Percentiles rank a stretch among this genome's conserved stretches.
Conservation (phyloP, 2,797 vertebrate genomes). For the Centropyge bicolor region DNA sequence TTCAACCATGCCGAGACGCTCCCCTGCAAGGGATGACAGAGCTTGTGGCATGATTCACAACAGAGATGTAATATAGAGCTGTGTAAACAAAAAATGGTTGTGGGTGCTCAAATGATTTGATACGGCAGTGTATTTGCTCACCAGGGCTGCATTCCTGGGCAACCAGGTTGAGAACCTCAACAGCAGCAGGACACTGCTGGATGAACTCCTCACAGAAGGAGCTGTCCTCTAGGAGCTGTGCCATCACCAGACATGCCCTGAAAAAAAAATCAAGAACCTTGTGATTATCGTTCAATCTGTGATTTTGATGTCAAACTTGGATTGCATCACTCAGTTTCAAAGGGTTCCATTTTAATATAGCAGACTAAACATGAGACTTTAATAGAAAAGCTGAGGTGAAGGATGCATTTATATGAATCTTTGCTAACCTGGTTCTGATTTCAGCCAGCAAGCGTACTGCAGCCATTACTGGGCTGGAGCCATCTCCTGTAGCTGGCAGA, state of each 20-base stretch:
- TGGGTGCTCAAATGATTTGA: background rate
- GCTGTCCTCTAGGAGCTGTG: slow-evolving; percentile 98
- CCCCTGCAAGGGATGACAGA: slow-evolving; percentile 84
- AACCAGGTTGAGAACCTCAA: slow-evolving; percentile 97
- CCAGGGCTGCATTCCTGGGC: slow-evolving; percentile 98
- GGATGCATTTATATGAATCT: background rate
- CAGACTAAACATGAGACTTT: background rate
- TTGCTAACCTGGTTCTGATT: slow-evolving; percentile 94
- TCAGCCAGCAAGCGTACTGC: slow-evolving; percentile 97
- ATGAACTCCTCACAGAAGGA: slow-evolving; percentile 99
- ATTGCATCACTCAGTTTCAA: background rate
- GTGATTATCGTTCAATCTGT: background rate
- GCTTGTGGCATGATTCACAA: background rate
- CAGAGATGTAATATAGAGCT: background rate
- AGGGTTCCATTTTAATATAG: background rate
- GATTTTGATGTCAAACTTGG: background rate
- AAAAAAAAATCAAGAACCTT: background rate
- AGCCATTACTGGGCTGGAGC: slow-evolving; percentile 98
- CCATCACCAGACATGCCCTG: slow-evolving; percentile 99
- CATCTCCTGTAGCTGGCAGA: slow-evolving; percentile 97
- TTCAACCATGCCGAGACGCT: slow-evolving; percentile 94
- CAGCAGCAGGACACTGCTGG: slow-evolving; percentile 97
- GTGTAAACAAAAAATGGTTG: background rate
- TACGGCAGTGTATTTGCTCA: slow-evolving; percentile 71
- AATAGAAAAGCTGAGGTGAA: background rate